Evolutionary conservation across 1,140 invertebrate species (phyloP), one percentile per base, ranked within the genome.

Genomic region (Tetragonula clypearis): DNA sequence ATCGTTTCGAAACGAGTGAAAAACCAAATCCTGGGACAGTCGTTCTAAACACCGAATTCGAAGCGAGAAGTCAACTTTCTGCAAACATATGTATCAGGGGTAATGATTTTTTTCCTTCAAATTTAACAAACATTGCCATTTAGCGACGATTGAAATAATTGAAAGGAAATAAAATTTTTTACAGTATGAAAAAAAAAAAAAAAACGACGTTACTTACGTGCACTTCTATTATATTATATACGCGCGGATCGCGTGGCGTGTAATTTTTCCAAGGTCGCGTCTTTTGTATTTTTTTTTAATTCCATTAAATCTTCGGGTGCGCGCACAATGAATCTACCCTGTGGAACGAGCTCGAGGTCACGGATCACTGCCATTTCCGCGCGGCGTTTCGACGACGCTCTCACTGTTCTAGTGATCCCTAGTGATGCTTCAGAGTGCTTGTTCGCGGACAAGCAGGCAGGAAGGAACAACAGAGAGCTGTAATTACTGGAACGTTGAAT

Each of bases 311-410:
- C 17, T 26, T 23, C 76, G 58, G 11, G 11, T 55, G 65, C n/a
- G 17, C 2, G 69, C n/a, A 23, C 30, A 78, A 79, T 75, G 85
- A 60, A 23, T 62, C 56, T 73, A 71, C 66, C 77, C 58, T 58
- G 9, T 78, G 85, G 83, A 79, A 87, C 55, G 35, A 26, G 56
- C 6, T 84, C 62, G 65, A 60, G 53, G 56, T 19, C 79, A 76
- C 72, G 77, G 68, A 86, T 84, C 79, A 69, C 79, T 80, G 85
- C 76, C 82, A 88, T 88, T 89, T 89, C 84, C 87, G 79, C 14
- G 74, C 72, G 41, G 49, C 41, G 65, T 81, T 30, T 62, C 86
- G 73, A 84, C 62, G 84, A 84, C 86, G 72, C 49, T 73, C 62
- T 66, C 56, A 30, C 49, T 76, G 81, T 58, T 80, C 84, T 26